Evolutionary conservation across 2,888 invertebrate species (phyloP), one percentile per base, ranked within the genome.

Genomic region (Heliconius aoede): DNA sequence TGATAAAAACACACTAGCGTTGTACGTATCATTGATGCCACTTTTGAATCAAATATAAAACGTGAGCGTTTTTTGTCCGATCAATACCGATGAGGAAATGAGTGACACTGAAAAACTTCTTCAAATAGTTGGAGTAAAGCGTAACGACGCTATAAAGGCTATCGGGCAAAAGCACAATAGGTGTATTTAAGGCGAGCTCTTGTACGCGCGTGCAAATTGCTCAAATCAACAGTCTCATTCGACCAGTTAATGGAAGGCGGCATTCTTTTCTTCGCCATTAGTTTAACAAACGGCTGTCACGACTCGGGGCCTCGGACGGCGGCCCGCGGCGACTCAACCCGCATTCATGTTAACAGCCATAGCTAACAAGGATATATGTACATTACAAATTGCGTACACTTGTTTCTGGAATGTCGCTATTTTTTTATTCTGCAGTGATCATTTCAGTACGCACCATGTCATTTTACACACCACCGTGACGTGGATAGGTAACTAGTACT

Each of bases 211-310:
- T 89, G 90, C 89, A 91, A 92, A 92, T 92, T 88, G 89, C 82
- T 82, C 85, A 84, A 89, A 87, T 89, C 89, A 89, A 91, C 86
- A 89, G 83, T 85, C 90, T 85, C 86, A 84, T 87, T 81, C 79
- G 79, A 77, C 87, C 85, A 85, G 85, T 87, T 89, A 90, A 89
- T 90, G 85, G 87, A 86, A 84, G 86, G 86, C 83, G 85, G 89
- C 89, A 87, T 89, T 91, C 90, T 91, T 93, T 90, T 90, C 88
- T 87, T 86, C 84, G 88, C 87, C 89, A 91, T 91, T 91, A 91
- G 90, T 88, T 86, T 90, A 91, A 92, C 90, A 89, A 91, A 92
- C 89, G 86, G 86, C 84, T 87, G 91, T 93, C 93, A 93, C 92
- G 92, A 93, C 89, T 89, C 86, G 89, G 83, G 89, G 88, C 88